Base-by-base conservation (phyloP, 2,797 vertebrate genomes). In the Eleutherodactylus coqui region DNA sequence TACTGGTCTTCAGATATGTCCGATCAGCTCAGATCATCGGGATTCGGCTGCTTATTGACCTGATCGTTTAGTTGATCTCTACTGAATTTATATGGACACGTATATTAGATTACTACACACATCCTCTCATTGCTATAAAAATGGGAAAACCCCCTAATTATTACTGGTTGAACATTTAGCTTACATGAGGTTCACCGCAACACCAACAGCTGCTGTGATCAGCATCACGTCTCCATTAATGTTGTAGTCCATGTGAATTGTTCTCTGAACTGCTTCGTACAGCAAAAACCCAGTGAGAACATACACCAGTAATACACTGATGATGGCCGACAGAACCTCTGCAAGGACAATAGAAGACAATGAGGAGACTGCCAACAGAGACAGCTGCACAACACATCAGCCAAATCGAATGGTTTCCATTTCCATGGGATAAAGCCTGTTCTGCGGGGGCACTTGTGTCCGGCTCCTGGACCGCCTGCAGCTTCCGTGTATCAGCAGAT, bases 191-290 rank as follows among this genome's bases (percentile, higher is more conserved):
- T 99, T 99, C 88, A 99, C 96, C 3, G 97, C 98, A 76, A 99
- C 98, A 1, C 97, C 98, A 24, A 98, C 94, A 0, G 97, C 98
- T 64, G 98, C 98, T 0, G 97, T 99, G 90, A 99, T 98, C 87
- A 99, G 96, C 98, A 99, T 99, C 88, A 97, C 93, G 32, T 99
- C 97, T n/a, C 98, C 98, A 14, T 98, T 94, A 86, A 99, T 99
- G 89, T 93, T 93, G 88, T 99, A 99, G 91, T 99, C 96, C 90
- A 96, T 97, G 86, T 95, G 94, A 69, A 99, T 88, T 0, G 97
- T 99, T 90, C 98, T 96, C 93, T 98, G 97, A 87, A 98, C 93
- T 2, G 98, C 98, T 93, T 99, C 98, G 67, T 97, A 97, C 43
- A 99, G 90, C 85, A 99, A 93, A 83, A 96, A 91, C 10, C 93